Base-by-base conservation (phyloP, 2,113 vertebrate genomes). In the Neodon shergylaensis region DNA sequence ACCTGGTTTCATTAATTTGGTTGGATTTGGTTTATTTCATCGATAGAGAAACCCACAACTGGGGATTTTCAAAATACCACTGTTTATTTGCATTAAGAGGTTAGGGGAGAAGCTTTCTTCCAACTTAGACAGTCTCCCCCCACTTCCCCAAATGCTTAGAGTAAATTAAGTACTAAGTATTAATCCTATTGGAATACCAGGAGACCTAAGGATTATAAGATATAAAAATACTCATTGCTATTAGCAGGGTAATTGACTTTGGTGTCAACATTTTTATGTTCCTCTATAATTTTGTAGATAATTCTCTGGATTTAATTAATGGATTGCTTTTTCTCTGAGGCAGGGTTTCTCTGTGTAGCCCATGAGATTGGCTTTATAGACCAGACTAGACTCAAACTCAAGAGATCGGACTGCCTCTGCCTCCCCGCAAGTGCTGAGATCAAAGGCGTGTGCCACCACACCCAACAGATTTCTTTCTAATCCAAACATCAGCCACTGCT, bases 381-480 rank as follows among this genome's bases (percentile, higher is more conserved):
- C 36, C 36, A 61, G 36, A 12, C n/a, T 82, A 28, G 36, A n/a
- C 22, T 82, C 79, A 61, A 79, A 39, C 19, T 39, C 54, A 61
- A 61, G 14, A n/a, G 36, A 39, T 26, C 22, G 0, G 36, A 22
- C 79, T 82, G 52, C 11, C 36, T 26, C 54, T 82, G 36, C 79
- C 36, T 61, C 52, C 24, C n/a, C 6, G 19, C 54, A 39, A 26
- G 22, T 28, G 6, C 52, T 39, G n/a, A 1, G 79, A 61, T 26
- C 12, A 58, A 58, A 14, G 79, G 36, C 0, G 3, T 39, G 79
- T 8, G 36, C 22, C 9, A 26, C 39, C 22, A 74, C 8, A n/a
- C 10, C 22, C 10, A 44, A 5, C 73, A 92, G 85, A 94, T 96
- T 95, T 96, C 94, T 92, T 66, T 84, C 52, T 88, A 77, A 96